Evolutionary conservation across 2,888 invertebrate species (phyloP).

Genomic region (Polyploca ridens): DNA sequence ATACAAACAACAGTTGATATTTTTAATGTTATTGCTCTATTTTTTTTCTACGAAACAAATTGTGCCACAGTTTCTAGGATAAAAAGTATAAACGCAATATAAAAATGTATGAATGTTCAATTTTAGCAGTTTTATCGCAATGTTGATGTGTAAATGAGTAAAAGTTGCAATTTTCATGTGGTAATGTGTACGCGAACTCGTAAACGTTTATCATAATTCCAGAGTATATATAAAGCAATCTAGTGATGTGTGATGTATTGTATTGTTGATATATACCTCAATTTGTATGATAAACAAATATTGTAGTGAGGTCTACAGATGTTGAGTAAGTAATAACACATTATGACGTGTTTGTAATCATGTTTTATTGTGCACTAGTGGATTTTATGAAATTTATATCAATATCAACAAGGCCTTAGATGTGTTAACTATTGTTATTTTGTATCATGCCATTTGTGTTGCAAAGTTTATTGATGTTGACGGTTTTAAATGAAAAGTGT

Average conservation of each 20-base stretch:
- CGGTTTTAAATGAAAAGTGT: conserved; percentile 8
- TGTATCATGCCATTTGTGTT: conserved; percentile 52
- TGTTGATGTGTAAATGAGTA: conserved; percentile 2
- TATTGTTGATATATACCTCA: background rate
- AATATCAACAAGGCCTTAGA: conserved; percentile 68
- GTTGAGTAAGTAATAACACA: background rate
- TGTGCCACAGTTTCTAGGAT: conserved; percentile 11
- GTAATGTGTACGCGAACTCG: background rate
- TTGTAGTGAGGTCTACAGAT: background rate
- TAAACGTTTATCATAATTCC: background rate
- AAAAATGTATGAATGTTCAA: conserved; percentile 3
- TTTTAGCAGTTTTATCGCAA: conserved; percentile 6
- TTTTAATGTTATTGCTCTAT: background rate
- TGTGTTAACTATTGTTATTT: conserved; percentile 69
- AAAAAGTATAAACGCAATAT: conserved; percentile 9
- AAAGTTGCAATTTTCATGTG: background rate
- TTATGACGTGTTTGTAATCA: conserved; percentile 1
- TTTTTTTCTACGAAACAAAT: background rate
- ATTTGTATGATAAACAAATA: background rate
- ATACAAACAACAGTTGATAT: background rate
- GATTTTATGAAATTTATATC: conserved; percentile 24
- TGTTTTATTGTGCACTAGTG: conserved; percentile 32
- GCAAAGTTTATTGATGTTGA: conserved; percentile 68
- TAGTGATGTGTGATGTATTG: conserved; percentile 8
- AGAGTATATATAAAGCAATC: conserved; percentile 2